Conservation (phyloP, 2,888 invertebrate genomes). For the Apotomis turbidana region DNA sequence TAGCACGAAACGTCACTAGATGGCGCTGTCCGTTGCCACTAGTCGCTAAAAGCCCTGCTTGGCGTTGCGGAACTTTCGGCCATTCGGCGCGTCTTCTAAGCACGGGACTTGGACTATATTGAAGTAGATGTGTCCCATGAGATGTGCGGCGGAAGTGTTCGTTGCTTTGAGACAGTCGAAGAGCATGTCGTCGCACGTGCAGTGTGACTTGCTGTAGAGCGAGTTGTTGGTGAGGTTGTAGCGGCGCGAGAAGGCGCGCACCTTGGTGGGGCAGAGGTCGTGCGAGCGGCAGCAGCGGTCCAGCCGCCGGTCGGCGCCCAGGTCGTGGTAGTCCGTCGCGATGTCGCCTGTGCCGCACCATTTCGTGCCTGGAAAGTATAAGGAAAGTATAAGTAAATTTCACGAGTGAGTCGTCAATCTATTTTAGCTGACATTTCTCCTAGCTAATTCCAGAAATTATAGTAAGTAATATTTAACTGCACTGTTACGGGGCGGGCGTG, state of each 20-base stretch:
- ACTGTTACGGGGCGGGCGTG: no score
- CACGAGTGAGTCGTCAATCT: no score
- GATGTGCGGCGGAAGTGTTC: conserved; percentile 87
- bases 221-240: conserved; percentile 94
- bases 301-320: conserved; percentile 88
- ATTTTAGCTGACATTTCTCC: no score
- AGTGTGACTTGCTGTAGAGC: conserved; percentile 94
- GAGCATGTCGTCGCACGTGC: conserved; percentile 92
- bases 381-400: not conserved
- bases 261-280: conserved; percentile 94
- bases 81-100: conserved; percentile 82
- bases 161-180: conserved; percentile 91
- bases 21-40: conserved; percentile 52
- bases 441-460: no score
- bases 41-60: conserved; percentile 79
- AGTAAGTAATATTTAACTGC: no score
- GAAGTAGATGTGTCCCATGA: conserved; percentile 94
- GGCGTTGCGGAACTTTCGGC: conserved; percentile 77
- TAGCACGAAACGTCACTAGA: conserved; percentile 32
- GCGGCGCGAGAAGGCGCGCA: conserved; percentile 86
- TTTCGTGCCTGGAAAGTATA: conserved; percentile 88
- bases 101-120: conserved; percentile 91
- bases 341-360: conserved; percentile 97
- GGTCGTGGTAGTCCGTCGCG: conserved; percentile 91
- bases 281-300: conserved; percentile 95